phyloP scores from a whole-genome alignment of 2,113 vertebrate species.

The Hyla sarda region DNA sequence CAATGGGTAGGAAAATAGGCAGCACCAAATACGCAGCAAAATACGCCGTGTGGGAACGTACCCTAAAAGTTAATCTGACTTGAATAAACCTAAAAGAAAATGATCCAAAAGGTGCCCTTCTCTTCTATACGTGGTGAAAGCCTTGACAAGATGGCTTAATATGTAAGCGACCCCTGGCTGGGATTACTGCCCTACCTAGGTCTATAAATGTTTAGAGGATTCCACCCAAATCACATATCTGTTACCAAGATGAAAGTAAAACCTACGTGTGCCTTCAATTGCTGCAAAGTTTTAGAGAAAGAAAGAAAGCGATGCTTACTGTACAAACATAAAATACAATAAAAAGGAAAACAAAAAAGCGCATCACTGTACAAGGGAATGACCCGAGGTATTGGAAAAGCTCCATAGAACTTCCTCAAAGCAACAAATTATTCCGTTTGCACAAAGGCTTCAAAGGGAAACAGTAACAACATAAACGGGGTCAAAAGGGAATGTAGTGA shows the following conservation, averaged over 20 bases:
- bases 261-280: not conserved
- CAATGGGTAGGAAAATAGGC: too few relatives aligned
- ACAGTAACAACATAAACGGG: constrained; percentile 31
- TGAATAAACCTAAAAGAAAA: not conserved
- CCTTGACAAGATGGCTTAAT: not conserved
- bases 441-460: constrained; percentile 17
- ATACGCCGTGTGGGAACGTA: too few relatives aligned
- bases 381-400: constrained; percentile 21
- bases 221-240: not conserved
- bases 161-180: not conserved
- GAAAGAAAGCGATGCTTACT: not conserved
- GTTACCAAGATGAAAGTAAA: not conserved
- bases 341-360: not conserved
- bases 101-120: not conserved
- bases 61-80: not conserved
- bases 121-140: not conserved
- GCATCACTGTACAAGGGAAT: not conserved
- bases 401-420: not conserved
- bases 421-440: not conserved
- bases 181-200: not conserved
- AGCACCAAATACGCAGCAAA: too few relatives aligned
- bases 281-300: not conserved
- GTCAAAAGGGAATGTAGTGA: constrained; percentile 31
- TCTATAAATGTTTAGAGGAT: not conserved
- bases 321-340: not conserved